These are phyloP conservation scores for Oncorhynchus keta DNA, from an alignment of 2,113 vertebrate genomes.

Conservation along the genomic window DNA sequence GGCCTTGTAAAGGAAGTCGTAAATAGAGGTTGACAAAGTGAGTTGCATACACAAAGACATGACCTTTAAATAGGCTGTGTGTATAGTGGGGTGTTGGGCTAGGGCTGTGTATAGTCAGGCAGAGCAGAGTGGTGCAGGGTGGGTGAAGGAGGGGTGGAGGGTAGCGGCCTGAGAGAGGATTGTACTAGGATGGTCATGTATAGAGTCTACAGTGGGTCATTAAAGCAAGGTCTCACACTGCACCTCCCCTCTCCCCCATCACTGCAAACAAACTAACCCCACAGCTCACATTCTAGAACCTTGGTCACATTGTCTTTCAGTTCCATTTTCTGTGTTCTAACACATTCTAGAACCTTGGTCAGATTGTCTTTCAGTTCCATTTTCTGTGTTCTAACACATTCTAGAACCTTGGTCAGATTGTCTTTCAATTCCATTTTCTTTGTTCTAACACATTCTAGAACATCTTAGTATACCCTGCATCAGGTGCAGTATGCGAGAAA, in stretches of 20 bases:
- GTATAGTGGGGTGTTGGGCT: conserved; percentile 53
- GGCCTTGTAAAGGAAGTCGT: conserved; percentile 68
- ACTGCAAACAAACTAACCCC: neutral
- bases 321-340: neutral
- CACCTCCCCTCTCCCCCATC: conserved; percentile 33
- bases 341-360: too few relatives aligned
- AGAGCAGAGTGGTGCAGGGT: too few relatives aligned
- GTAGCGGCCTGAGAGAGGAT: conserved; percentile 39
- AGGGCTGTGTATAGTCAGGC: too few relatives aligned
- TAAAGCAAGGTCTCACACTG: conserved; percentile 61
- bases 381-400: too few relatives aligned
- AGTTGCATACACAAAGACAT: conserved; percentile 64
- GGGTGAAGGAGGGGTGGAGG: too few relatives aligned
- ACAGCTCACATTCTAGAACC: neutral
- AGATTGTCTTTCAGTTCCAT: too few relatives aligned
- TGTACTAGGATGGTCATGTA: conserved; percentile 66
- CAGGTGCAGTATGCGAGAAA: neutral
- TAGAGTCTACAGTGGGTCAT: conserved; percentile 64
- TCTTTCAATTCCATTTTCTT: too few relatives aligned
- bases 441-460: neutral
- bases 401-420: too few relatives aligned
- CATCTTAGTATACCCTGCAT: neutral
- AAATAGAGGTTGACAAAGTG: conserved; percentile 76
- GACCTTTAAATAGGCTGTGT: conserved; percentile 68
- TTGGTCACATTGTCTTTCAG: neutral